Evolutionary conservation across 2,113 vertebrate genomes (phyloP).

Genomic region (Platichthys stellatus): DNA sequence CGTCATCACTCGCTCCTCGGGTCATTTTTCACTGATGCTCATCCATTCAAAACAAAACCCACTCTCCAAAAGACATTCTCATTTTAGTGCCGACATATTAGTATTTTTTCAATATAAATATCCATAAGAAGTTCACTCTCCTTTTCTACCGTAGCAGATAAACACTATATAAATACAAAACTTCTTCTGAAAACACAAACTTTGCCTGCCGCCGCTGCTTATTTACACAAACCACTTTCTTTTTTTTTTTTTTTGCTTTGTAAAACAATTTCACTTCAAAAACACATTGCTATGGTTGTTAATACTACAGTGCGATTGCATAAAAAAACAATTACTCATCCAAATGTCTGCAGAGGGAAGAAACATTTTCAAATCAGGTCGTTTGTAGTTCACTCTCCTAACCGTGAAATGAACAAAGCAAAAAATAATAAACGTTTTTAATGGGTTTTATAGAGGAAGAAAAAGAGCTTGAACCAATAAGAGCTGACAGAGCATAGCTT

Average conservation of each 20-base stretch:
- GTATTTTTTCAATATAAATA: constrained; percentile 40
- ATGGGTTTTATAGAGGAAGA: constrained; percentile 35
- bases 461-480: constrained; percentile 23
- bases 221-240: constrained; percentile 57
- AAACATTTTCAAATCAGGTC: constrained; percentile 41
- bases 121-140: constrained; percentile 27
- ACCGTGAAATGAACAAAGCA: constrained; percentile 44
- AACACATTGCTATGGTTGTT: constrained; percentile 58
- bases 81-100: constrained; percentile 36
- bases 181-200: constrained; percentile 49
- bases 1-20: neutral
- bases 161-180: constrained; percentile 68
- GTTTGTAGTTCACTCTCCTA: constrained; percentile 28
- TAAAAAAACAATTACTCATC: constrained; percentile 67
- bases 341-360: constrained; percentile 45
- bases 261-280: constrained; percentile 59
- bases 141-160: constrained; percentile 43
- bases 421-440: constrained; percentile 23
- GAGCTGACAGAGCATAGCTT: constrained; percentile 26
- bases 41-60: constrained; percentile 23
- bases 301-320: constrained; percentile 66
- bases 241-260: constrained; percentile 43
- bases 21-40: constrained; percentile 23
- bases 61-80: constrained; percentile 21
- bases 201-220: constrained; percentile 55